phyloP scores from a whole-genome alignment of 35 echinoderm and acorn worm species.

The Ptychodera flava region DNA sequence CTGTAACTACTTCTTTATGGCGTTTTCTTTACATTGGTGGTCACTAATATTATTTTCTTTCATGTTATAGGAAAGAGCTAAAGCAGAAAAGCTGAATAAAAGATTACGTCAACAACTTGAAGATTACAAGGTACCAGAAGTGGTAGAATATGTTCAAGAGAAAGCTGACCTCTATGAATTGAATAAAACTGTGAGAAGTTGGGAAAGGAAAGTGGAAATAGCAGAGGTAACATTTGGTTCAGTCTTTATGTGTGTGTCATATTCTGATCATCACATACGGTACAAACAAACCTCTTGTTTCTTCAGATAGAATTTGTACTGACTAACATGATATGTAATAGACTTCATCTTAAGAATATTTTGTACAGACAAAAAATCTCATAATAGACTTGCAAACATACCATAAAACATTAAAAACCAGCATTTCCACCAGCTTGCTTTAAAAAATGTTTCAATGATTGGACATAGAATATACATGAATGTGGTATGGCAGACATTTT shows the following conservation, averaged over 20 bases:
- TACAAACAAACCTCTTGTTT: neutral
- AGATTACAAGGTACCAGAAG: constrained; percentile 82
- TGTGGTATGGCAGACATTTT: no score
- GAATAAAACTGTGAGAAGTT: constrained; percentile 91
- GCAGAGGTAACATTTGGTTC: constrained; percentile 56
- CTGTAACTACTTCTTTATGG: neutral
- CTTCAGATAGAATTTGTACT: neutral
- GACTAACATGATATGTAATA: neutral
- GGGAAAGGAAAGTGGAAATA: constrained; percentile 99
- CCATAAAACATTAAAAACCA: neutral
- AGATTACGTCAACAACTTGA: constrained; percentile 80
- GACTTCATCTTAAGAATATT: neutral
- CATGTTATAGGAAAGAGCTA: constrained; percentile 86
- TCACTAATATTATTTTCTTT: neutral
- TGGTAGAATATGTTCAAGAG: constrained; percentile 94
- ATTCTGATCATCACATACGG: neutral
- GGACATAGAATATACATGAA: no score
- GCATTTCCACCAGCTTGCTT: no score
- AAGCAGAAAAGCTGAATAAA: constrained; percentile 86
- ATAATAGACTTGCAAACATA: neutral
- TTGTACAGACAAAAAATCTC: neutral
- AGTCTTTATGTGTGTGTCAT: neutral
- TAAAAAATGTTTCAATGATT: no score
- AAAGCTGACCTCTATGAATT: constrained; percentile 96
- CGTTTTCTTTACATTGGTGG: neutral